These are phyloP conservation scores for Onthophagus sagittarius DNA, from an alignment of 2,888 invertebrate species.

Conservation along the genomic window DNA sequence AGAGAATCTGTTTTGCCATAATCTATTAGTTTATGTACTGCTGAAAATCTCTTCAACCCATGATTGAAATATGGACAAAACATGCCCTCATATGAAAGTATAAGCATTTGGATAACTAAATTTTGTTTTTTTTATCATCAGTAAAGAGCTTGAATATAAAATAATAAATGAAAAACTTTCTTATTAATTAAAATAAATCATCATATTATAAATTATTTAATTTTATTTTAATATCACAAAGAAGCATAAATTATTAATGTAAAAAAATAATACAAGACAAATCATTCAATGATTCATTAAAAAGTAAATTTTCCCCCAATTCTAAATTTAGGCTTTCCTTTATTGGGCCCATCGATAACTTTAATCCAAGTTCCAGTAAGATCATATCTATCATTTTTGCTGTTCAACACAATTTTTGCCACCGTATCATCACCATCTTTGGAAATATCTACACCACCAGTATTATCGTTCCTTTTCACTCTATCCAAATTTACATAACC, in stretches of 20 bases:
- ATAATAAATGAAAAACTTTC: neutral
- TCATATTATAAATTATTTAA: neutral
- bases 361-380: neutral
- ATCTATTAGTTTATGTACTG: too few species aligned
- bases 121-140: too few species aligned
- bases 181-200: neutral
- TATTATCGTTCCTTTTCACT: neutral
- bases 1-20: too few species aligned
- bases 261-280: neutral
- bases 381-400: neutral
- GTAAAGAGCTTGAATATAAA: too few species aligned
- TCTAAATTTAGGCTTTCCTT: neutral
- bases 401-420: neutral
- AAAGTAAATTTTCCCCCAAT: neutral
- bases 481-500: neutral
- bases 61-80: too few species aligned
- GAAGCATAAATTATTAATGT: neutral
- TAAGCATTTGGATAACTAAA: too few species aligned
- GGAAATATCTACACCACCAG: neutral
- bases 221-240: neutral
- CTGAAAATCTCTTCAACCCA: too few species aligned
- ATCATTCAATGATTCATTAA: neutral
- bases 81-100: too few species aligned
- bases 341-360: neutral
- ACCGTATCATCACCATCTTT: neutral